phyloP scores from a whole-genome alignment of 2,888 invertebrate species.

The Thereva nobilitata region DNA sequence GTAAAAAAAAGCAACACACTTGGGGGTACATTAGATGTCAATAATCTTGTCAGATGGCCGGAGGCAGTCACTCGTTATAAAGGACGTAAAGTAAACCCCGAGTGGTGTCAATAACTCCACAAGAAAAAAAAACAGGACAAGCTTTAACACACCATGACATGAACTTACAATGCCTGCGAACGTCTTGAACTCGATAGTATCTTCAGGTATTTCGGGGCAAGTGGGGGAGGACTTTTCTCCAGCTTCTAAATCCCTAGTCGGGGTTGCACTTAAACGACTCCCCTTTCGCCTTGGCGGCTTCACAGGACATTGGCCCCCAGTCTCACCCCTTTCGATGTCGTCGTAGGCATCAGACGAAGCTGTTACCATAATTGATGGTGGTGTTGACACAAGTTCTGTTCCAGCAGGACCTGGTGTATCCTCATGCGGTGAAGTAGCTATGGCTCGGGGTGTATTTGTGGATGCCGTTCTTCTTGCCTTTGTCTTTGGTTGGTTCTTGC shows the following conservation, averaged over 20 bases:
- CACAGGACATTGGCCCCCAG: slow-evolving; percentile 48
- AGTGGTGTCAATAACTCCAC: too few relatives aligned
- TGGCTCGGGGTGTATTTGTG: slow-evolving; percentile 34
- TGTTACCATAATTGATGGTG: slow-evolving; percentile 9
- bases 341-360: slow-evolving; percentile 30
- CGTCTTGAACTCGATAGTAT: slow-evolving; percentile 11
- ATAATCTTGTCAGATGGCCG: too few relatives aligned
- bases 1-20: too few relatives aligned
- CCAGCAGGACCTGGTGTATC: too few relatives aligned
- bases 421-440: too few relatives aligned
- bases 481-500: background rate
- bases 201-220: background rate
- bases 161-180: slow-evolving; percentile 15
- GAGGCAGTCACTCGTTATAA: too few relatives aligned
- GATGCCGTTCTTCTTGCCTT: slow-evolving; percentile 24
- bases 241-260: background rate
- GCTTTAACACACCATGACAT: background rate
- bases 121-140: too few relatives aligned
- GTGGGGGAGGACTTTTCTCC: slow-evolving; percentile 2
- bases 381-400: background rate
- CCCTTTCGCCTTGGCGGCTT: slow-evolving; percentile 55
- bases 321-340: slow-evolving; percentile 46
- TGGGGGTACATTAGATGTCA: too few relatives aligned
- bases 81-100: too few relatives aligned
- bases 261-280: slow-evolving; percentile 52